Conservation (phyloP, 2,797 vertebrate genomes). For the Myotis myotis region DNA sequence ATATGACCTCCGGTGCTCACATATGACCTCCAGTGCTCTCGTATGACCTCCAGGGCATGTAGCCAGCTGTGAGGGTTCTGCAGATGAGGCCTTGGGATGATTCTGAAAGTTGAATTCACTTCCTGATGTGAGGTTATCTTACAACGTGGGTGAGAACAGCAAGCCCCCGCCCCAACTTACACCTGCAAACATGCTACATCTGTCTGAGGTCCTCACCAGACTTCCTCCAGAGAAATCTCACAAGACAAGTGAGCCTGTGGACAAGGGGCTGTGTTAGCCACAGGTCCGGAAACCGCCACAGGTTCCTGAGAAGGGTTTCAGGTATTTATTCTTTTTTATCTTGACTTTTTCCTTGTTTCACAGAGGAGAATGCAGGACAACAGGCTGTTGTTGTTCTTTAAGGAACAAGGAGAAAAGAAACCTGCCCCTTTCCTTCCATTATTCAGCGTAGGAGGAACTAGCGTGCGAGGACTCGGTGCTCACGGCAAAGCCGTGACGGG, state of each 20-base stretch:
- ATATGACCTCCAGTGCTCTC: too few species aligned
- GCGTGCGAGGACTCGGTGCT: neutral
- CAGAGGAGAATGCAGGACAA: neutral
- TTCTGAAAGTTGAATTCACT: conserved; percentile 54
- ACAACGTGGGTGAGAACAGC: neutral
- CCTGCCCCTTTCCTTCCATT: neutral
- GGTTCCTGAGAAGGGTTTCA: neutral
- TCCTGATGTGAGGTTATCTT: conserved; percentile 56
- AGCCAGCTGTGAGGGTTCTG: conserved; percentile 60
- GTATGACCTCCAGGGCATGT: too few species aligned
- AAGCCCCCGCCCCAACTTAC: neutral
- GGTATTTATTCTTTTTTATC: neutral
- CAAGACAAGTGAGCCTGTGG: neutral
- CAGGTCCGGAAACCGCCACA: neutral
- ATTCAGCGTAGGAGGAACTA: neutral
- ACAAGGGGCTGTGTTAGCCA: neutral
- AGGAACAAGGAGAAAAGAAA: neutral
- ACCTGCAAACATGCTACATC: neutral
- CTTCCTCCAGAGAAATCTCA: neutral
- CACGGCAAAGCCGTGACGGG: neutral
- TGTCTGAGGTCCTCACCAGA: neutral
- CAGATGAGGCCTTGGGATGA: conserved; percentile 58
- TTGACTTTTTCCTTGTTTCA: neutral
- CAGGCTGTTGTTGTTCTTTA: neutral
- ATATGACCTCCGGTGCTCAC: too few species aligned